These are phyloP conservation scores for Calliphora vomitoria DNA, from an alignment of 2,888 invertebrate species.

Conservation along the genomic window DNA sequence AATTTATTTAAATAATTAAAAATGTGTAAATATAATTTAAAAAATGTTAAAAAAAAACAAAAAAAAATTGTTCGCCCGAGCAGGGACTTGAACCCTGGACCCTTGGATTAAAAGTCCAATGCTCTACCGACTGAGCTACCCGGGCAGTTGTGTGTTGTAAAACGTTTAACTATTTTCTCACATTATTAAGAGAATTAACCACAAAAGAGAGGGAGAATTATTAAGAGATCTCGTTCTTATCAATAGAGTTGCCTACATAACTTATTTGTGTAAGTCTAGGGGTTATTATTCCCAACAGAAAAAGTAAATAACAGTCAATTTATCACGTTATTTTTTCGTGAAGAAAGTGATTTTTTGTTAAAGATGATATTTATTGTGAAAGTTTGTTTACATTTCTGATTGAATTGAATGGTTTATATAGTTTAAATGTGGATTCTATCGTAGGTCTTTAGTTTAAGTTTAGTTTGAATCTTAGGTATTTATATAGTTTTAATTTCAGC, in stretches of 20 bases:
- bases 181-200: background rate
- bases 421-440: too few species aligned
- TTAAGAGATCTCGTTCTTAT: constrained; percentile 31
- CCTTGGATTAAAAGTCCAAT: constrained; percentile 85
- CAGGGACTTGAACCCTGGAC: constrained; percentile 84
- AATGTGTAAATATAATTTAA: background rate
- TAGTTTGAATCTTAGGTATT: too few species aligned
- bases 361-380: too few species aligned
- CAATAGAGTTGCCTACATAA: constrained; percentile 10
- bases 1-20: constrained; percentile 8
- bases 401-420: too few species aligned
- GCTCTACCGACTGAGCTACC: constrained; percentile 85
- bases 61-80: constrained; percentile 63
- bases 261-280: background rate
- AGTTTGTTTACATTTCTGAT: too few species aligned
- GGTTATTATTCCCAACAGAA: background rate
- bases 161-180: constrained; percentile 13
- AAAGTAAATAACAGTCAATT: too few species aligned
- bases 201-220: background rate
- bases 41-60: constrained; percentile 27
- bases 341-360: too few species aligned
- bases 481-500: too few species aligned
- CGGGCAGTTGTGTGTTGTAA: constrained; percentile 76
- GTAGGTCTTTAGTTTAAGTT: too few species aligned
- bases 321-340: too few species aligned